phyloP scores from a whole-genome alignment of 2,888 invertebrate genomes.

The Dryobotodes eremita region DNA sequence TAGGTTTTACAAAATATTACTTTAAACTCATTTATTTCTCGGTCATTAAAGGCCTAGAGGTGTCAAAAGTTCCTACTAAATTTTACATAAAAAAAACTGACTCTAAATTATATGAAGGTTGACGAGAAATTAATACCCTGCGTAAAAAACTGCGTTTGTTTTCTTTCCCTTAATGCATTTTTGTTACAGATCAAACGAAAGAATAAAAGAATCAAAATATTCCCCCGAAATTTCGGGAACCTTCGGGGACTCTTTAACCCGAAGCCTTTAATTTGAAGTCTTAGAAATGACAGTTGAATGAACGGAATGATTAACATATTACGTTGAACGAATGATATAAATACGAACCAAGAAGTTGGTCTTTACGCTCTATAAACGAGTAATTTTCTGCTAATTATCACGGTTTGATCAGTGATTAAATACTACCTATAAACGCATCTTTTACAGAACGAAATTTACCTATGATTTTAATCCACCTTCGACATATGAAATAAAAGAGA shows the following conservation, averaged over 20 bases:
- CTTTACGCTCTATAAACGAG: slow-evolving; percentile 15
- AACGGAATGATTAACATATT: slow-evolving; percentile 48
- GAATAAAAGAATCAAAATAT: slow-evolving; percentile 31
- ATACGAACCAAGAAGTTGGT: slow-evolving; percentile 9
- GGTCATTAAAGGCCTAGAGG: not conserved
- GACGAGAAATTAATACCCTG: slow-evolving; percentile 14
- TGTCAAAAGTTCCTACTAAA: not conserved
- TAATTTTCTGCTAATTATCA: slow-evolving; percentile 51
- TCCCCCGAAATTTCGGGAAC: not conserved
- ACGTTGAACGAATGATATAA: slow-evolving; percentile 43
- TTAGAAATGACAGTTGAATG: slow-evolving; percentile 37
- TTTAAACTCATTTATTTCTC: not conserved
- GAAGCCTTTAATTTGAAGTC: slow-evolving; percentile 25
- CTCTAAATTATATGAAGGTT: not conserved
- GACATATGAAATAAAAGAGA: not conserved
- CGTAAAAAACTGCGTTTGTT: slow-evolving; percentile 13
- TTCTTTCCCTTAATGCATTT: slow-evolving; percentile 32
- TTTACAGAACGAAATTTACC: not conserved
- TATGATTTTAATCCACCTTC: not conserved
- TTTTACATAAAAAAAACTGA: not conserved
- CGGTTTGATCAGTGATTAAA: slow-evolving; percentile 5
- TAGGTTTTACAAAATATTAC: too few relatives aligned
- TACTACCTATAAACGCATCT: not conserved
- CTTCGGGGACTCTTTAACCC: not conserved
- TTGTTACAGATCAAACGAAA: slow-evolving; percentile 22